Evolutionary conservation across 2,888 invertebrate species (phyloP).

Genomic region (Tetragnatha montana): DNA sequence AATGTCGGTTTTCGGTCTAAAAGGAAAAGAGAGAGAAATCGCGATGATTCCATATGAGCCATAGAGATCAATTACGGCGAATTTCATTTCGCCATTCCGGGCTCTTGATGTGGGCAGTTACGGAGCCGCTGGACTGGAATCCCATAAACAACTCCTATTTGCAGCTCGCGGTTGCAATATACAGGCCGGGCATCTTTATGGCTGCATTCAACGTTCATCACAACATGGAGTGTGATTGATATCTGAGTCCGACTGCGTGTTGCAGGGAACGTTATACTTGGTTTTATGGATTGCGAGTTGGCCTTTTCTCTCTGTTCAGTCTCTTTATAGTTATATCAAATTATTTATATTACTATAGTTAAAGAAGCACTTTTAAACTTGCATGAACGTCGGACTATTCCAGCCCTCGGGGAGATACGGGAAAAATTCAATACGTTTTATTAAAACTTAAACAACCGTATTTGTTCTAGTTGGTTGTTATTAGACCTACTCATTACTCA

Average conservation of each 20-base stretch:
- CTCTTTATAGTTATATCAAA: too few relatives aligned
- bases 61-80: conserved; percentile 38
- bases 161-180: conserved; percentile 1
- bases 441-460: too few relatives aligned
- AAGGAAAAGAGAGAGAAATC: not conserved
- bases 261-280: too few relatives aligned
- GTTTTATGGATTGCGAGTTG: too few relatives aligned
- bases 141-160: conserved; percentile 34
- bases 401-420: too few relatives aligned
- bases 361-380: too few relatives aligned
- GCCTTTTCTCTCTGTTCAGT: too few relatives aligned
- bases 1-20: not conserved
- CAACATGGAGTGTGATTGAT: not conserved
- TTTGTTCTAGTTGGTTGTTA: too few relatives aligned
- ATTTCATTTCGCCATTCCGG: conserved; percentile 46
- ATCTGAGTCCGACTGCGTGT: not conserved
- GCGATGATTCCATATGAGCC: not conserved
- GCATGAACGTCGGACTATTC: too few relatives aligned
- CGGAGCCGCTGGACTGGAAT: not conserved
- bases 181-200: not conserved
- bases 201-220: not conserved
- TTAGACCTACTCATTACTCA: too few relatives aligned
- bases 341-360: too few relatives aligned
- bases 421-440: too few relatives aligned
- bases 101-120: conserved; percentile 8